Evolutionary conservation across 2,888 invertebrate genomes (phyloP), one percentile per base, ranked within the genome.

Genomic region (Ligdia adustata): DNA sequence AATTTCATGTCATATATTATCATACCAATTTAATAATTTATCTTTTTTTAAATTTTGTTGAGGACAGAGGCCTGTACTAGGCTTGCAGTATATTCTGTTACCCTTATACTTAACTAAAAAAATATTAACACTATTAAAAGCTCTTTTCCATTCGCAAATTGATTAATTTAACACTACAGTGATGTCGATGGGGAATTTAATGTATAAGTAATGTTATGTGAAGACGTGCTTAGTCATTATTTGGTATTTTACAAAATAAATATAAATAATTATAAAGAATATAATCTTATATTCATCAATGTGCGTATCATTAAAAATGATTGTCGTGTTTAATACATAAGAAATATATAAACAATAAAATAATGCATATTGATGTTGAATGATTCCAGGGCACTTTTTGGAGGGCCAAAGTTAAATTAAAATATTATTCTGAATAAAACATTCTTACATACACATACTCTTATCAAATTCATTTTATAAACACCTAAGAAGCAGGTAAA

Each of bases 181-280:
- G 71, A 70, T 73, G 70, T 72, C 55, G 11, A 2, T 9, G 18
- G 52, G 50, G 31, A 64, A 55, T 62, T 60, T 50, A 48, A 50
- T 57, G 37, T 16, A 46, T 12, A 60, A 49, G n/a, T 6, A n/a
- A n/a, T n/a, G n/a, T n/a, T n/a, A n/a, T n/a, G n/a, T n/a, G n/a
- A n/a, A n/a, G n/a, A n/a, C n/a, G n/a, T n/a, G n/a, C n/a, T n/a
- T 15, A 13, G 15, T 13, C n/a, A 27, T 38, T 39, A 47, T 38
- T 82, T 81, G 74, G 75, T 73, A 75, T 79, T 69, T 65, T 22
- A 66, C 57, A 72, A 59, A 61, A 57, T 63, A 58, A 33, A 54
- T 53, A 58, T 55, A 50, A 53, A 66, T 67, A 68, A n/a, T 16
- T 5, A 16, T 4, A 22, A 22, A 2, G 22, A 22, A 16, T 16